These are phyloP conservation scores for Campylomormyrus tamandua DNA, from an alignment of 2,113 vertebrate genomes.

Conservation along the genomic window DNA sequence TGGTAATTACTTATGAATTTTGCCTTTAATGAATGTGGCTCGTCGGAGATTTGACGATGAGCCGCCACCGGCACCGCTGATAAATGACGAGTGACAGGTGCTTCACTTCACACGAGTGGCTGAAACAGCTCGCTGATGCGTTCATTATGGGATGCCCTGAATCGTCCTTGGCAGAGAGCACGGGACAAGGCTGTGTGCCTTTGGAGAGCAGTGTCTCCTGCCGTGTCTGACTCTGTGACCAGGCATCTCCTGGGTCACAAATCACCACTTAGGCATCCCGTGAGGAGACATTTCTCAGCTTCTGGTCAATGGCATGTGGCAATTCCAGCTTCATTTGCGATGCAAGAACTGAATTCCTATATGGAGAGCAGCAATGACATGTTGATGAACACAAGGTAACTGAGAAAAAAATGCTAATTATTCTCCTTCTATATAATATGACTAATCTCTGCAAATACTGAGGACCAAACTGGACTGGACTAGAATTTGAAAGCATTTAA, in stretches of 20 bases:
- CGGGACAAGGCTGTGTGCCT: not conserved
- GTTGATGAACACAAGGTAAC: not conserved
- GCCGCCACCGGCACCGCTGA: not conserved
- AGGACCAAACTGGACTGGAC: not conserved
- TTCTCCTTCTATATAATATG: not conserved
- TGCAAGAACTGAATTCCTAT: not conserved
- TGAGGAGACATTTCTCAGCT: not conserved
- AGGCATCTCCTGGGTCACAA: not conserved
- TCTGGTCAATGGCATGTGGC: not conserved
- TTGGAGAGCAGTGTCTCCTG: not conserved
- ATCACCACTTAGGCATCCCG: not conserved
- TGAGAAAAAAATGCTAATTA: not conserved
- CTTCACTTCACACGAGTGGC: not conserved
- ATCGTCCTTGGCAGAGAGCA: slow-evolving; percentile 3
- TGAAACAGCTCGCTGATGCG: not conserved
- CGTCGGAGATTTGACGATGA: not conserved
- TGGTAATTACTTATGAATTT: slow-evolving; percentile 20
- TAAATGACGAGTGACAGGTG: slow-evolving; percentile 4
- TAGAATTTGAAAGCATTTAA: not conserved
- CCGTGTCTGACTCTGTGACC: not conserved
- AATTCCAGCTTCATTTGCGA: not conserved
- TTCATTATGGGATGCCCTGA: slow-evolving; percentile 4
- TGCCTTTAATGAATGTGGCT: slow-evolving; percentile 4
- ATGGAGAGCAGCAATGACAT: not conserved
- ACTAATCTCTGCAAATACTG: not conserved